A percentile compares a stretch with the other conserved stretches of the same genome.
Evolutionary conservation across 2,113 vertebrate species (phyloP).

Genomic region (Clarias batrachus): DNA sequence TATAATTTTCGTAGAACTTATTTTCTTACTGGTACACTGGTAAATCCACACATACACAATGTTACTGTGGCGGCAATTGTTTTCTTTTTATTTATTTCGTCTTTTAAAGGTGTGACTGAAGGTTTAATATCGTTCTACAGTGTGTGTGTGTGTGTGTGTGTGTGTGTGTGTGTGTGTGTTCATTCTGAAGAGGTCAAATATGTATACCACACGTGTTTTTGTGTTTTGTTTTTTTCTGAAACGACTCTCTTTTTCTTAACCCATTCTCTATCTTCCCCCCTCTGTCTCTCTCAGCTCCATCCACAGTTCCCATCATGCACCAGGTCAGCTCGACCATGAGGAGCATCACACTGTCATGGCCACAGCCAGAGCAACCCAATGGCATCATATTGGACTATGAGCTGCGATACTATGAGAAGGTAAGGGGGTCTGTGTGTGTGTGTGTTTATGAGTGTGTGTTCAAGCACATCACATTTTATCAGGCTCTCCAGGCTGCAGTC

Average conservation of each 20-base stretch:
- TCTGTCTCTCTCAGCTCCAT: constrained; percentile 82
- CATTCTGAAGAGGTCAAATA: constrained; percentile 24
- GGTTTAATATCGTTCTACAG: background rate
- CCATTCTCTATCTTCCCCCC: constrained; percentile 58
- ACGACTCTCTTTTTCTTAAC: constrained; percentile 27
- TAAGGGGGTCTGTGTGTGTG: constrained; percentile 65
- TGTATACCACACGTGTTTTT: constrained; percentile 16
- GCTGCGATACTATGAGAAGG: constrained; percentile 95
- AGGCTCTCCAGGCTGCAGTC: background rate
- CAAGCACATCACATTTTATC: background rate
- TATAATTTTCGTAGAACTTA: background rate
- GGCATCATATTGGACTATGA: constrained; percentile 99
- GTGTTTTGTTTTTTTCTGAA: constrained; percentile 4
- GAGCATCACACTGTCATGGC: constrained; percentile 97
- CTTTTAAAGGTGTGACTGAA: background rate
- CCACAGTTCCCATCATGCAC: constrained; percentile 97
- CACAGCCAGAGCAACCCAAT: constrained; percentile 96
- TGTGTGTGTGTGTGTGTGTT: background rate
- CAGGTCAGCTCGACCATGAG: constrained; percentile 98
- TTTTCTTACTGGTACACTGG: background rate
- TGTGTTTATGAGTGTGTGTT: background rate
- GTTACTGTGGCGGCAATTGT: background rate
- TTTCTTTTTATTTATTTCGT: too few species aligned
- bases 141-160: background rate
- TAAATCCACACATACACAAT: background rate